A percentile compares a stretch with the other conserved stretches of the same genome.
Conservation (phyloP, 2,888 invertebrate genomes). For the Leptopilina syphax region DNA sequence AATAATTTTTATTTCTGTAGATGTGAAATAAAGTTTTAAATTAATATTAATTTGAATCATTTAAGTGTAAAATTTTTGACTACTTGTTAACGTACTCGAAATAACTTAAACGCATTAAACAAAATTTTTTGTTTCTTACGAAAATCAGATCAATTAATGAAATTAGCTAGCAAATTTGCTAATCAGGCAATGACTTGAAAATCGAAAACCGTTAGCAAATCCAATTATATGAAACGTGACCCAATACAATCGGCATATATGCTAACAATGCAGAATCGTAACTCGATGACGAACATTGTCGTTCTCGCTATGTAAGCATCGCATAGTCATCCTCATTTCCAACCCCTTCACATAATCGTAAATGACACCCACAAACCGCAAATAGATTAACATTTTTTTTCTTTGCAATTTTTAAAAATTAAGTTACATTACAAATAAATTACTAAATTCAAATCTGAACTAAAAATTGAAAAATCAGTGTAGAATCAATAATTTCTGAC, state of each 20-base stretch:
- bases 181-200: slow-evolving; percentile 35
- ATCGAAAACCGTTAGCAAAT: slow-evolving; percentile 64
- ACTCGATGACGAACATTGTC: slow-evolving; percentile 67
- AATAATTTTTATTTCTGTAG: no score
- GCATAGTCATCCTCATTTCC: slow-evolving; percentile 58
- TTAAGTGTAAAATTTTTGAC: no score
- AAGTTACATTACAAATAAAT: no score
- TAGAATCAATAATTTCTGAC: no score
- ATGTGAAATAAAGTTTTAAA: no score
- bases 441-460: no score
- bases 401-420: not conserved
- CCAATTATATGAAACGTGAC: slow-evolving; percentile 64
- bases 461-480: no score
- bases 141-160: not conserved
- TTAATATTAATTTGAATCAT: no score
- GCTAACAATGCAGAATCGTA: slow-evolving; percentile 66
- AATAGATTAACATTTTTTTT: slow-evolving; percentile 31
- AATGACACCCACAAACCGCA: slow-evolving; percentile 42
- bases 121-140: no score
- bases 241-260: slow-evolving; percentile 57
- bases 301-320: slow-evolving; percentile 67
- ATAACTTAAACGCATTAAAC: no score
- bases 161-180: not conserved
- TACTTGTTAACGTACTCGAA: no score
- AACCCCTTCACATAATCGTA: slow-evolving; percentile 50